phyloP scores from a whole-genome alignment of 2,113 vertebrate genomes.

The Capra hircus region DNA sequence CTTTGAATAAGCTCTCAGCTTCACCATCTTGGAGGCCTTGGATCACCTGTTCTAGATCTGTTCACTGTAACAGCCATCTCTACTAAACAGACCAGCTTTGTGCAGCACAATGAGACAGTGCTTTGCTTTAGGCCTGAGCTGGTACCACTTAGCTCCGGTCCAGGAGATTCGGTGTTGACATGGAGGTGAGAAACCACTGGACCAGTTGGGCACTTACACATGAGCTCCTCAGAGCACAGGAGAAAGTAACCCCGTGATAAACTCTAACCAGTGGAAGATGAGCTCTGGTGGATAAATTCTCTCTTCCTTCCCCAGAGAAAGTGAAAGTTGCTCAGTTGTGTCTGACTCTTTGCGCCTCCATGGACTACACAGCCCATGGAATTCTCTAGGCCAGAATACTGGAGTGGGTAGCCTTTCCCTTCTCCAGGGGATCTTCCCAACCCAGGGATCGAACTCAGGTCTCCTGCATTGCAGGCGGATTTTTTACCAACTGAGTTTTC shows the following conservation, averaged over 20 bases:
- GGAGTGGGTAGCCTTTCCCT: background rate
- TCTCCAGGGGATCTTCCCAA: background rate
- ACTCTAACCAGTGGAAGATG: background rate
- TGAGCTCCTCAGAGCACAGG: background rate
- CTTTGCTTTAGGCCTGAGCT: background rate
- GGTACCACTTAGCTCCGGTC: background rate
- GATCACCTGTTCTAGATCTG: background rate
- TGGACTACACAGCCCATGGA: background rate
- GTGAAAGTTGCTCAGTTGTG: background rate
- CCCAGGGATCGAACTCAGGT: background rate
- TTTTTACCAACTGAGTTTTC: background rate
- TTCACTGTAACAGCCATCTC: background rate
- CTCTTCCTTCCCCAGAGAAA: background rate
- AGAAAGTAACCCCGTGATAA: background rate
- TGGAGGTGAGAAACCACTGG: background rate
- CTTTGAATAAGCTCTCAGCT: background rate
- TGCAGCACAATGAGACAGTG: fast-evolving
- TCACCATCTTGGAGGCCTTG: background rate
- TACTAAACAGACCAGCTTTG: background rate
- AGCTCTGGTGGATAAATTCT: background rate
- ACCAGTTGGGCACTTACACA: background rate
- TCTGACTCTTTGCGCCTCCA: background rate
- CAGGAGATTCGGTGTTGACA: background rate
- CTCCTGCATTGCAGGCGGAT: background rate
- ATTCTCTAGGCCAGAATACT: background rate